Evolutionary conservation across 2,797 vertebrate species (phyloP), one percentile per base, ranked within the genome.

Genomic region (Choloepus didactylus): DNA sequence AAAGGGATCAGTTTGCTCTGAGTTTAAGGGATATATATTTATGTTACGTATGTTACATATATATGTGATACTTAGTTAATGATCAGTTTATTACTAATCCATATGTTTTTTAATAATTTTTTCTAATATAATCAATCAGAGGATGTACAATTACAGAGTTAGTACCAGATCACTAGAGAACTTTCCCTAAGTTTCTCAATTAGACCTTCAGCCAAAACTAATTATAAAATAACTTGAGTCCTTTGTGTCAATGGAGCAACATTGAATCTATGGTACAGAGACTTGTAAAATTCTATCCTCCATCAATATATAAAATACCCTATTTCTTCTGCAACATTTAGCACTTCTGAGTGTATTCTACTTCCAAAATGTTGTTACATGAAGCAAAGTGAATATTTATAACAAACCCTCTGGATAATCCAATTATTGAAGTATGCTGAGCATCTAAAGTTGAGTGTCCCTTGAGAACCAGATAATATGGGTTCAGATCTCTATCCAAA

Each of bases 211-310:
- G 41, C n/a, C 59, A 51, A 89, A 14, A 89, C 46, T 9, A 64
- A 89, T 38, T 84, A 23, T 44, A 81, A 95, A 90, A 92, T 67
- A 84, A 94, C 21, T 44, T 44, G 19, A 15, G 41, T 49, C 6
- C 25, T 83, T 79, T 79, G 3, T 62, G 21, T 66, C 31, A 89
- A 23, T 18, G 11, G 92, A 49, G 29, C 59, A 46, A 18, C 6
- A 73, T 31, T 18, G 10, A 73, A 15, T 23, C 15, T 46, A 3
- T 38, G 9, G 18, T 79, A 7, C 41, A 91, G 82, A 75, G 23
- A 38, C 64, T 67, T 60, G 2, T 62, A 62, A 73, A 79, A 44
- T 16, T 69, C 5, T 80, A 35, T 12, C 62, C 62, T 38, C 14
- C 16, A 11, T 56, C 27, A 35, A 11, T 41, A 51, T 38, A 70